A percentile compares a stretch with the other conserved stretches of the same genome.
Conservation (phyloP, 2,113 vertebrate species). For the Origma solitaria region DNA sequence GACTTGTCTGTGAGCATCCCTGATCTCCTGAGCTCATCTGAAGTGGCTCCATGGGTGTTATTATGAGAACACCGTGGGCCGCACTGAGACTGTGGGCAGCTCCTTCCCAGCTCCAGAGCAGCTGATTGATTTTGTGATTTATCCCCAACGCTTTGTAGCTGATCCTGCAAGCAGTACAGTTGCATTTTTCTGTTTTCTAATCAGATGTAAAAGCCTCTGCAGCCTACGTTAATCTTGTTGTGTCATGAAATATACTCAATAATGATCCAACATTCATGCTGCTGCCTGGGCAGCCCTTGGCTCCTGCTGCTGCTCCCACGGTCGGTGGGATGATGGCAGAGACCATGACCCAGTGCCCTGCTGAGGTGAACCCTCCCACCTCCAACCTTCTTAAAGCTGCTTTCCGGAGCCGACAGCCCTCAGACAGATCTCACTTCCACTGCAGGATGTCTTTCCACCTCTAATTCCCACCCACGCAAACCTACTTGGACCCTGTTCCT, state of each 20-base stretch:
- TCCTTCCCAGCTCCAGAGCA: not conserved
- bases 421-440: not conserved
- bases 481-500: not conserved
- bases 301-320: accelerated
- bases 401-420: not conserved
- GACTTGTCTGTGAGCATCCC: not conserved
- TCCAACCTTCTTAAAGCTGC: not conserved
- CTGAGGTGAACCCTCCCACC: not conserved
- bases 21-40: not conserved
- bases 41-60: not conserved
- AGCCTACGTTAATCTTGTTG: not conserved
- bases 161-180: not conserved
- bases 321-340: not conserved
- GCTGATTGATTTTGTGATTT: not conserved
- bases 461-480: not conserved
- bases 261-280: not conserved
- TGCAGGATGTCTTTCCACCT: not conserved
- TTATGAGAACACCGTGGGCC: not conserved
- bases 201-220: not conserved
- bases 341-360: not conserved
- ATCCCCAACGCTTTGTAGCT: not conserved
- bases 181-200: not conserved
- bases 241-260: not conserved
- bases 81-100: not conserved
- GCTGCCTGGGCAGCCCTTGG: not conserved